Conservation (phyloP, 2,113 vertebrate species). For the Calypte anna region DNA sequence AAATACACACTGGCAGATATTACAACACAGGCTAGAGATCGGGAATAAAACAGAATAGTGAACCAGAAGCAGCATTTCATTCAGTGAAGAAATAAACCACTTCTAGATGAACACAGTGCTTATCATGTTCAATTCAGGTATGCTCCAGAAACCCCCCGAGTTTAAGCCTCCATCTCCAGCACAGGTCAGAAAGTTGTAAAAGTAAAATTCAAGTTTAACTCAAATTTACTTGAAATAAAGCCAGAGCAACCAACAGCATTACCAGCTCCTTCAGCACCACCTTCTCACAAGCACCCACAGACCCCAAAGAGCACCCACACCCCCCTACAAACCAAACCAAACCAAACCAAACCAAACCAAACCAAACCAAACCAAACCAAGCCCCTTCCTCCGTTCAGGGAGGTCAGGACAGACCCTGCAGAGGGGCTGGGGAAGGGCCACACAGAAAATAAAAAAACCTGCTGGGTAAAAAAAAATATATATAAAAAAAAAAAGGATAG, state of each 20-base stretch:
- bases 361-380: too few relatives aligned
- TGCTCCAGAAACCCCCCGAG: background rate
- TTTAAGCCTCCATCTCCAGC: background rate
- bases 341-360: too few relatives aligned
- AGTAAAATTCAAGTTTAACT: background rate
- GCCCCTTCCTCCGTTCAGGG: too few relatives aligned
- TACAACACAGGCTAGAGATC: fast-evolving
- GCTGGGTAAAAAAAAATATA: too few relatives aligned
- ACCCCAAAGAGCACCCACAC: too few relatives aligned
- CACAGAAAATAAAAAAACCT: too few relatives aligned
- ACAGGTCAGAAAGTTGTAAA: background rate
- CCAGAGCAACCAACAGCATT: background rate
- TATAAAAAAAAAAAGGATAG: too few relatives aligned
- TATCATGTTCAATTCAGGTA: background rate
- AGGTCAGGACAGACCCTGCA: too few relatives aligned
- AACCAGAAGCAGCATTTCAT: background rate
- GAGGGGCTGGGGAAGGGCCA: too few relatives aligned
- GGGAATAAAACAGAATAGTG: fast-evolving
- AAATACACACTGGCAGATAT: background rate
- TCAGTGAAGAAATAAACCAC: background rate
- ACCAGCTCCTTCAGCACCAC: background rate
- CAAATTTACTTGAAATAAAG: background rate
- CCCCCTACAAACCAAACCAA: too few relatives aligned
- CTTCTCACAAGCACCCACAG: background rate
- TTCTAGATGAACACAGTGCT: fast-evolving